Evolutionary conservation across 2,888 invertebrate species (phyloP).

Genomic region (Drosophila meridiana): DNA sequence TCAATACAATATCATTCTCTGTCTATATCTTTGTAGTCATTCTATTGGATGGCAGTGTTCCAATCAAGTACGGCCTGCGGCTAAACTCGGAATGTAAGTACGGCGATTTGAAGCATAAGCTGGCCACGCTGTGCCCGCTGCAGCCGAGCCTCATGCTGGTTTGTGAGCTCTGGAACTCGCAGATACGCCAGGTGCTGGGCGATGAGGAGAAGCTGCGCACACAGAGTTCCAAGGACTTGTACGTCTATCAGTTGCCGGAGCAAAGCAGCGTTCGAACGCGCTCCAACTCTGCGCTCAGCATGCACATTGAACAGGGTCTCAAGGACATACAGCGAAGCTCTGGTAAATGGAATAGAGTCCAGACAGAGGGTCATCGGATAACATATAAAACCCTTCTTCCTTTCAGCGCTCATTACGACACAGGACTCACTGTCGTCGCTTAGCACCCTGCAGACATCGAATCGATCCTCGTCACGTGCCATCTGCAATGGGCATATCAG

Average conservation of each 20-base stretch:
- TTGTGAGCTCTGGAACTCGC: conserved; percentile 90
- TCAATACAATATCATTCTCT: background rate
- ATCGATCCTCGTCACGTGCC: conserved; percentile 53
- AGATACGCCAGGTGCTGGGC: conserved; percentile 87
- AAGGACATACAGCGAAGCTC: conserved; percentile 85
- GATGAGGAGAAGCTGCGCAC: conserved; percentile 87
- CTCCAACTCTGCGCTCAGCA: conserved; percentile 82
- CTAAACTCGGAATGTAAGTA: conserved; percentile 93
- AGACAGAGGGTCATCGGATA: background rate
- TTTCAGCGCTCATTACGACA: conserved; percentile 64
- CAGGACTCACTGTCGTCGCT: conserved; percentile 77
- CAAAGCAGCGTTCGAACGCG: conserved; percentile 80
- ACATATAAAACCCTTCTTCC: background rate
- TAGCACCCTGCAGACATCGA: conserved; percentile 69
- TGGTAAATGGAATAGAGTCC: conserved; percentile 62
- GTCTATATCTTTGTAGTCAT: conserved; percentile 86
- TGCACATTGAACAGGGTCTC: conserved; percentile 84
- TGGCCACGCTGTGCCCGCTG: conserved; percentile 88
- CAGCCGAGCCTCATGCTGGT: conserved; percentile 88
- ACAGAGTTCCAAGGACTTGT: conserved; percentile 87
- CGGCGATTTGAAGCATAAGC: conserved; percentile 90
- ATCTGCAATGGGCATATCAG: conserved; percentile 64
- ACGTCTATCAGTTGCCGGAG: conserved; percentile 89
- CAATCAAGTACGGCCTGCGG: conserved; percentile 93
- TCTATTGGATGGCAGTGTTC: conserved; percentile 92